Evolutionary conservation across 2,797 vertebrate species (phyloP).

Genomic region (Xyrichtys novacula): DNA sequence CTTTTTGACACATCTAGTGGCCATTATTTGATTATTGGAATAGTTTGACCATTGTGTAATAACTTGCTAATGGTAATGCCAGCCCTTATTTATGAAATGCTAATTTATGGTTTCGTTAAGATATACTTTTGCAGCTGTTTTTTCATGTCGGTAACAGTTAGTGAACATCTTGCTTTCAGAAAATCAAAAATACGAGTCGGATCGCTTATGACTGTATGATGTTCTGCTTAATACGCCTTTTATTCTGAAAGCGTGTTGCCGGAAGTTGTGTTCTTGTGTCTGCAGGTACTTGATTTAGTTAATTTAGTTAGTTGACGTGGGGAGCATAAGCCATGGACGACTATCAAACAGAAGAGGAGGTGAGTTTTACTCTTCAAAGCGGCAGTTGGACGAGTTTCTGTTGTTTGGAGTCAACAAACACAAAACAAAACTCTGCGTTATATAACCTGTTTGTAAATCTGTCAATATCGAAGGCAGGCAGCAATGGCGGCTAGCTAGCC

Average conservation of each 20-base stretch:
- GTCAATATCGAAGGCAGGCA: background rate
- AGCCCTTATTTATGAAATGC: too few species aligned
- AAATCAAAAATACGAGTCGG: too few species aligned
- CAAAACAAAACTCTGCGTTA: rapidly evolving
- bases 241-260: constrained; percentile 26
- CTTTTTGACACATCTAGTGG: too few species aligned
- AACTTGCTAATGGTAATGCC: too few species aligned
- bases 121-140: too few species aligned
- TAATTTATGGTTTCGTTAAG: too few species aligned
- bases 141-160: too few species aligned
- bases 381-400: rapidly evolving
- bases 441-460: background rate
- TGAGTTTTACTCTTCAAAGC: constrained; percentile 19
- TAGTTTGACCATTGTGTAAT: too few species aligned
- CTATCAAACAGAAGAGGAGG: constrained; percentile 77
- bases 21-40: too few species aligned
- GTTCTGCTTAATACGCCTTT: background rate
- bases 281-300: too few species aligned
- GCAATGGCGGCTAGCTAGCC: background rate
- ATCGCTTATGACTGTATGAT: too few species aligned
- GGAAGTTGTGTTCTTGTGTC: constrained; percentile 5
- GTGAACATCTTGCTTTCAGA: too few species aligned
- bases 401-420: background rate
- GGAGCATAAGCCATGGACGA: constrained; percentile 71
- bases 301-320: background rate